Conservation (phyloP, 2,113 vertebrate genomes). For the Mormyrus iriodes region DNA sequence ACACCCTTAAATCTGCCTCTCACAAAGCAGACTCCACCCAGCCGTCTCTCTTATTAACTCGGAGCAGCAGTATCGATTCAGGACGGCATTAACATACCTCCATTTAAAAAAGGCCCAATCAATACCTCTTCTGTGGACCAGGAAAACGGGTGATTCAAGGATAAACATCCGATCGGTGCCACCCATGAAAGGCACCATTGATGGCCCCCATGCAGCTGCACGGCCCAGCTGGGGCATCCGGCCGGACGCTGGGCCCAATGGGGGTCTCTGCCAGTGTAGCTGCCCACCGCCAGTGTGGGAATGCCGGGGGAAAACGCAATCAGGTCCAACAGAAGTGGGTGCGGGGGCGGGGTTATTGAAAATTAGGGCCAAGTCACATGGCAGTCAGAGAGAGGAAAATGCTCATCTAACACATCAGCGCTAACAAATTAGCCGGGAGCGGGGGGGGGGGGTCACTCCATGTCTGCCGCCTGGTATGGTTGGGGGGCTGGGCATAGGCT, state of each 20-base stretch:
- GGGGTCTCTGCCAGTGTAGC: background rate
- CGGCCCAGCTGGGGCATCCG: background rate
- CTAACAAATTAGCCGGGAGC: background rate
- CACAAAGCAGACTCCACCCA: background rate
- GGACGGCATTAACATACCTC: background rate
- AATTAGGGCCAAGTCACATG: background rate
- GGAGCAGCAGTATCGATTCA: background rate
- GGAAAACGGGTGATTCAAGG: background rate
- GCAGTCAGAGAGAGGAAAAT: background rate
- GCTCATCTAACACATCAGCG: background rate
- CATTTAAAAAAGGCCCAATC: background rate
- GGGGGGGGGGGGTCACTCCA: background rate
- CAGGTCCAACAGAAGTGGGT: background rate
- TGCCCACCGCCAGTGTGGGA: background rate
- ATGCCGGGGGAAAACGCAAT: background rate
- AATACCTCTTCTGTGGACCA: background rate
- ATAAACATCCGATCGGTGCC: background rate
- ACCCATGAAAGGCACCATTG: background rate
- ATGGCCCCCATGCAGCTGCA: background rate
- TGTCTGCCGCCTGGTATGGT: background rate
- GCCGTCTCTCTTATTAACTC: background rate
- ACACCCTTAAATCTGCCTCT: background rate
- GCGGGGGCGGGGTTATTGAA: background rate
- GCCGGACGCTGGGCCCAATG: background rate
- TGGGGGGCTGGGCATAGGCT: background rate